These are phyloP conservation scores for Sapayoa aenigma DNA, from an alignment of 2,113 vertebrate genomes.

Conservation along the genomic window DNA sequence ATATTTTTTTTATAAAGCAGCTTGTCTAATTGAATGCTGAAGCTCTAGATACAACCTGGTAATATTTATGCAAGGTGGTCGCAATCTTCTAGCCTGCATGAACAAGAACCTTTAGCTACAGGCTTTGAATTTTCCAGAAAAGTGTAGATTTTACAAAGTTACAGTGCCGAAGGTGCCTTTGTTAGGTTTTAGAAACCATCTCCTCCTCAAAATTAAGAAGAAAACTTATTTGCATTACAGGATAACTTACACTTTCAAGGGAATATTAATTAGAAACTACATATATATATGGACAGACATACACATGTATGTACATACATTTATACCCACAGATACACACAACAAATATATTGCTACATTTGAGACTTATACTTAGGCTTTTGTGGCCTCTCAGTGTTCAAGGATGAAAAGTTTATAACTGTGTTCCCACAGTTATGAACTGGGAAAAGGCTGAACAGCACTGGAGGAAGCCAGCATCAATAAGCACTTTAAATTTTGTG, in stretches of 20 bases:
- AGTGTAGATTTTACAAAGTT: background rate
- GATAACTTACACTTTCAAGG: background rate
- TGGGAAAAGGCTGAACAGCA: background rate
- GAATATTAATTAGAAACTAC: background rate
- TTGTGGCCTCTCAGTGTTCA: background rate
- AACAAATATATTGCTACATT: background rate
- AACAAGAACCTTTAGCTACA: background rate
- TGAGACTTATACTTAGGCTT: background rate
- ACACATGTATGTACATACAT: background rate
- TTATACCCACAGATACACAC: background rate
- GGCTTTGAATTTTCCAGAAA: background rate
- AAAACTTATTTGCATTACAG: background rate
- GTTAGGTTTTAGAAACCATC: background rate
- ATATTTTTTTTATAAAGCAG: background rate
- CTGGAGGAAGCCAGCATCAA: background rate
- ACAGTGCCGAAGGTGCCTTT: rapidly evolving
- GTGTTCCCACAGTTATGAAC: background rate
- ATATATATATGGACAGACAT: background rate
- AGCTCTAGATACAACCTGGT: background rate
- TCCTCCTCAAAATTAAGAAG: background rate
- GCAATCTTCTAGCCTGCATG: background rate
- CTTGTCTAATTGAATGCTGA: background rate
- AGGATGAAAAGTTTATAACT: background rate
- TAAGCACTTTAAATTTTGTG: background rate
- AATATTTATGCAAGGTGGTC: background rate